A percentile compares a stretch with the other conserved stretches of the same genome.
These are phyloP conservation scores for Agelas oroides DNA, from an alignment of 37 sponge, comb jelly and placozoan genomes.

Conservation along the genomic window DNA sequence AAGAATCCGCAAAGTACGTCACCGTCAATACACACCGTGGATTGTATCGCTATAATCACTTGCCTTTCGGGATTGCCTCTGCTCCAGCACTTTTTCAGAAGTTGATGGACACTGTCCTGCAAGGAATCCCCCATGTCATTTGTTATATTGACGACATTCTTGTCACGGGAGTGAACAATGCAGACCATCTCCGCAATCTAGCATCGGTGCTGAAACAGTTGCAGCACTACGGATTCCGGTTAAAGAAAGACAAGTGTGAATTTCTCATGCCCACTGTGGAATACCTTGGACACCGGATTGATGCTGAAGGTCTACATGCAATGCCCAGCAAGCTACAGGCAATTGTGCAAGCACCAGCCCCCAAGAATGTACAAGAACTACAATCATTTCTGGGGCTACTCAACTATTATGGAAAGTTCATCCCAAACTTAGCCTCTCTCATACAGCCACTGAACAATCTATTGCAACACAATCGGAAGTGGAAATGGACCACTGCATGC, in stretches of 20 bases:
- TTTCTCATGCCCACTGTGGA: slow-evolving; percentile 18
- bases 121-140: slow-evolving; percentile 26
- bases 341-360: slow-evolving; percentile 1
- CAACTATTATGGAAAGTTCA: slow-evolving; percentile 32
- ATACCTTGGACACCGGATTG: slow-evolving; percentile 31
- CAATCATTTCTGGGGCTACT: slow-evolving; percentile 25
- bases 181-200: not conserved
- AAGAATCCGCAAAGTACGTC: slow-evolving; percentile 20
- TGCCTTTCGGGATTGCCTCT: slow-evolving; percentile 42
- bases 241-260: slow-evolving; percentile 6
- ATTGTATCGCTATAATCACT: slow-evolving; percentile 22
- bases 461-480: not conserved
- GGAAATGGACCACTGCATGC: slow-evolving; percentile 22
- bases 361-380: slow-evolving; percentile 20
- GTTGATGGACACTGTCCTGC: slow-evolving; percentile 35
- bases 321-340: slow-evolving; percentile 5
- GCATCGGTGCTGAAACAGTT: slow-evolving; percentile 14
- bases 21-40: slow-evolving; percentile 59
- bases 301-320: slow-evolving; percentile 16
- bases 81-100: slow-evolving; percentile 49
- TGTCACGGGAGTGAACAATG: slow-evolving; percentile 8
- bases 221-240: not conserved
- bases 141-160: slow-evolving; percentile 30
- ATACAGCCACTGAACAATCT: slow-evolving; percentile 30
- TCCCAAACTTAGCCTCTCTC: slow-evolving; percentile 14